Conservation (phyloP, 2,113 vertebrate species). For the Lagopus leucura region DNA sequence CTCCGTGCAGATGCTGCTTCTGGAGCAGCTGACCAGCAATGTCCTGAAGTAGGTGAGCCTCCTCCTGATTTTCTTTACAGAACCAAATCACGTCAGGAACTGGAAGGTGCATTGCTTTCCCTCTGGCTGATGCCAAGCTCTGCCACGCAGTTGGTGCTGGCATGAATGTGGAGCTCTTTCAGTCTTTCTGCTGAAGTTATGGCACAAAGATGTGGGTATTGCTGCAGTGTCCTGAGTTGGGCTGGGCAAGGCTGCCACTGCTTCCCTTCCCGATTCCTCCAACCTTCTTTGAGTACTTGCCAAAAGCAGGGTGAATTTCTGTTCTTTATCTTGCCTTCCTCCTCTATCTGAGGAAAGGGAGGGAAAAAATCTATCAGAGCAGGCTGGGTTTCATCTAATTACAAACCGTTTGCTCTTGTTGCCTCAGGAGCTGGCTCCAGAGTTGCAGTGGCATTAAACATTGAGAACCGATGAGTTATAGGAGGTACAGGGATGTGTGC, state of each 20-base stretch:
- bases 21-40: not conserved
- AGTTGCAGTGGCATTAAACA: not conserved
- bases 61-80: not conserved
- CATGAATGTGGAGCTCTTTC: not conserved
- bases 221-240: too few species aligned
- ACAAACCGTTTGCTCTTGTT: not conserved
- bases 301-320: not conserved
- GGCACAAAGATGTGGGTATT: not conserved
- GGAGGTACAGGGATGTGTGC: not conserved
- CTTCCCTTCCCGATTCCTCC: not conserved
- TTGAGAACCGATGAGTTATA: not conserved
- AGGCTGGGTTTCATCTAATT: not conserved
- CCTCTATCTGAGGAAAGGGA: not conserved
- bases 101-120: not conserved
- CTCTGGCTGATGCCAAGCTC: rapidly evolving
- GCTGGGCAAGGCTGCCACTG: not conserved
- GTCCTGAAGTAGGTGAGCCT: not conserved
- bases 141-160: rapidly evolving
- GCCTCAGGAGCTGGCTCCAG: not conserved
- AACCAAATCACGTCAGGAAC: rapidly evolving
- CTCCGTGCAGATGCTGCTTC: not conserved
- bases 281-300: not conserved
- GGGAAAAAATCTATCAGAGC: not conserved
- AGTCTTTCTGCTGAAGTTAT: rapidly evolving
- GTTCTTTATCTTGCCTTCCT: not conserved